Conservation (phyloP, 2,797 vertebrate genomes). For the Phaenicophaeus curvirostris region DNA sequence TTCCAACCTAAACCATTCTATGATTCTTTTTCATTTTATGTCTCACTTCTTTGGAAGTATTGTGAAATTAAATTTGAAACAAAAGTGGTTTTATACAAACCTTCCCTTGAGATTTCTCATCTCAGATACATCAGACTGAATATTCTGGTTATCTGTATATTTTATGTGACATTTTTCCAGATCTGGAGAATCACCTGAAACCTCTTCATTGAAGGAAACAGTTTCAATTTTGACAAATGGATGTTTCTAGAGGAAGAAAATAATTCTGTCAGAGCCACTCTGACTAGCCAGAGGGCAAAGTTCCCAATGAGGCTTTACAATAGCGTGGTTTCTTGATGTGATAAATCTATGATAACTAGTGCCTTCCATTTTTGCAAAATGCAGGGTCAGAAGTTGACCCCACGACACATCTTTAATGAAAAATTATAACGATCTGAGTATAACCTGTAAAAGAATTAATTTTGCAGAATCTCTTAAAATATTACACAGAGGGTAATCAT, state of each 20-base stretch:
- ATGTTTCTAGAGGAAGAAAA: neutral
- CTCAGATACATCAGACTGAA: neutral
- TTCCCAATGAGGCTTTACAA: neutral
- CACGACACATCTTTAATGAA: conserved; percentile 17
- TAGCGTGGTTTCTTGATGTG: neutral
- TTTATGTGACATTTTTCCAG: neutral
- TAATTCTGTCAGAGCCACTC: neutral
- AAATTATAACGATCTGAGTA: neutral
- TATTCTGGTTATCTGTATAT: neutral
- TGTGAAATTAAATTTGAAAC: neutral
- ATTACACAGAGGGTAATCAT: neutral
- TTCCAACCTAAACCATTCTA: no score
- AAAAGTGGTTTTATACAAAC: neutral
- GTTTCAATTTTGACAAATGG: neutral
- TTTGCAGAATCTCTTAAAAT: conserved; percentile 32
- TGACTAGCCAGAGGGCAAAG: conserved; percentile 13
- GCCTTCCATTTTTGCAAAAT: conserved; percentile 12
- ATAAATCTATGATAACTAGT: neutral
- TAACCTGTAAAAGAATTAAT: conserved; percentile 38
- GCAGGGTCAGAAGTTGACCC: neutral
- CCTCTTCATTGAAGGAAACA: neutral
- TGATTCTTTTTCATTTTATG: neutral
- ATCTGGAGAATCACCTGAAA: neutral
- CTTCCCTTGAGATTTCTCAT: neutral
- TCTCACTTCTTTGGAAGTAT: neutral